Base-by-base conservation (phyloP, 2,888 invertebrate genomes). In the Trichogramma dendrolimi region DNA sequence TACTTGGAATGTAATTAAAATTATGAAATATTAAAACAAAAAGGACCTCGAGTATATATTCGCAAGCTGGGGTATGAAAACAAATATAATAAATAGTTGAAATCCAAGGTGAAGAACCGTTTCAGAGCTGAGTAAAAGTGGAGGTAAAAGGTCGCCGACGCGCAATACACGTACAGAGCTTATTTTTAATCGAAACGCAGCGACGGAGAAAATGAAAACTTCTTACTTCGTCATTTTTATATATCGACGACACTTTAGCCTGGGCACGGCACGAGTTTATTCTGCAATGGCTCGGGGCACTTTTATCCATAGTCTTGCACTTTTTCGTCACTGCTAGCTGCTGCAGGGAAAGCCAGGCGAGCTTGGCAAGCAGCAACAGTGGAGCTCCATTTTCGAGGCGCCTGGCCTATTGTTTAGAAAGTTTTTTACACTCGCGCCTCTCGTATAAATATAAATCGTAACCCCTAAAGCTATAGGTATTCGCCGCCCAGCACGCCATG, bases 371-470 rank as follows among this genome's bases (percentile, higher is more conserved):
- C 14, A 14, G 14, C 14, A 14, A 2, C 14, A 14, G 14, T 14
- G 14, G 14, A 14, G 14, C 55, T 55, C 55, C 48, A 42, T 55
- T 58, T 53, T 43, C 50, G 50, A 27, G 43, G 56, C 53, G 53
- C 1, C 46, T n/a, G 46, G 46, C 46, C 8, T 57, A 61, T 62
- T 65, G 62, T 62, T 62, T 65, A 60, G 58, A 58, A 65, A 65
- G 60, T 62, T 62, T 60, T 56, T 50, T 50, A 11, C 14, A 50
- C 14, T 14, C 14, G 14, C 14, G 14, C 14, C 14, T 14, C 46
- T 8, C 55, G 56, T 56, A 60, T 63, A 65, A 65, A 65, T 63
- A 62, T 58, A 65, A 65, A 65, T 62, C 55, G 55, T 58, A 14
- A 5, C 27, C 48, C 48, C 39, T 14, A 14, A 2, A 14, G 14